Base-by-base conservation (phyloP, 2,797 vertebrate genomes). In the Selene dorsalis region DNA sequence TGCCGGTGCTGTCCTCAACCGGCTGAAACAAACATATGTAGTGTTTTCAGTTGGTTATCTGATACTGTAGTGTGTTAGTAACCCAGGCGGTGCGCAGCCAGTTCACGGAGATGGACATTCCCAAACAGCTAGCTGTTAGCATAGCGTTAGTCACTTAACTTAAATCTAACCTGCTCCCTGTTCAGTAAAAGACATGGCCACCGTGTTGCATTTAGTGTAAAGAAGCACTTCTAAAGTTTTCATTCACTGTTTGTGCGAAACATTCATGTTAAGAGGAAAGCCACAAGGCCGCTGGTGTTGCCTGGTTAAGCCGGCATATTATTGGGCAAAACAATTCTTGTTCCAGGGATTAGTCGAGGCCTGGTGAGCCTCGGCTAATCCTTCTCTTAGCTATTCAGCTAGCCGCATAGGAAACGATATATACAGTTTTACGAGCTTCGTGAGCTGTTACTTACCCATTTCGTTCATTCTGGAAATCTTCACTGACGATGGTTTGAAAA, bases 321-420 rank as follows among this genome's bases (percentile, higher is more conserved):
- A 16, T 7, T 24, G 48, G 43, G 59, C 39, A 55, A 87, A 89
- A 89, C 80, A 67, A 68, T 77, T 83, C 66, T 86, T 80, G 88
- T 89, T 93, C 93, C 93, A 93, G 93, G 78, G 84, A 93, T 92
- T 93, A 93, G 92, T 90, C 93, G 72, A 86, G 93, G 93, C 93
- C 93, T 90, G 61, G 28, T 13, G 18, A 47, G 76, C 79, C 38
- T 22, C 47, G 32, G 67, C 69, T 82, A 84, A 85, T 39, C 70
- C 32, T 59, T 65, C 22, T 35, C 63, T 84, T 66, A 59, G 86
- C 79, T 58, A 38, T 41, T 35, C 35, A 3, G 65, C 43, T 61
- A 76, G 22, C 57, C 1, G 8, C 39, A 39, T 1, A 35, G 20
- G 3, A n/a, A 28, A 14, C 39, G 6, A 35, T 67, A 74, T 48